These are phyloP conservation scores for Sebastes iracundus DNA, from an alignment of 2,797 vertebrate genomes.

Conservation along the genomic window DNA sequence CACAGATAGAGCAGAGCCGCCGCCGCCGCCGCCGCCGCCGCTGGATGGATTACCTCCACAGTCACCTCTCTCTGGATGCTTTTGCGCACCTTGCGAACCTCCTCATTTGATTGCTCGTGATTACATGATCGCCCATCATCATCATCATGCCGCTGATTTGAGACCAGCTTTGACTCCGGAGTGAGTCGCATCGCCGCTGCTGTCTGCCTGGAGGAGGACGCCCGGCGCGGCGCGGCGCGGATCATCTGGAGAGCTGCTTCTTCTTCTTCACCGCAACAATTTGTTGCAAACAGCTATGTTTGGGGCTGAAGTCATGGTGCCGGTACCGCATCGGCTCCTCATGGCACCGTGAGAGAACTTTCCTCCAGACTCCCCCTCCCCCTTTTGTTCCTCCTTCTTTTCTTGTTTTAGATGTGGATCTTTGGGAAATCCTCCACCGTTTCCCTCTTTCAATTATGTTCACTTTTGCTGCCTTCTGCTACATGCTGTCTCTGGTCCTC, in stretches of 20 bases:
- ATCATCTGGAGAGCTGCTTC: slow-evolving; percentile 14
- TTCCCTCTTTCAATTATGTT: slow-evolving; percentile 80
- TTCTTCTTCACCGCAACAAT: slow-evolving; percentile 46
- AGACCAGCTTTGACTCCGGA: slow-evolving; percentile 36
- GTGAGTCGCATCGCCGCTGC: slow-evolving; percentile 25
- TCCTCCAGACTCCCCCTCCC: background rate
- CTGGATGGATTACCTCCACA: slow-evolving; percentile 59
- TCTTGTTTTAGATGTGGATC: slow-evolving; percentile 62
- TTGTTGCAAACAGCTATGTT: slow-evolving; percentile 58
- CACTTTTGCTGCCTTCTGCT: slow-evolving; percentile 88
- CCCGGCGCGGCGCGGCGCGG: background rate
- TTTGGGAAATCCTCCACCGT: slow-evolving; percentile 62
- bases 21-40: slow-evolving; percentile 32
- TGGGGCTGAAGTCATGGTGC: slow-evolving; percentile 64
- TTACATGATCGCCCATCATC: background rate
- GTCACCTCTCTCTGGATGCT: slow-evolving; percentile 24
- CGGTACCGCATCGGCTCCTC: slow-evolving; percentile 39
- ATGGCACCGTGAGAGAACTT: slow-evolving; percentile 73
- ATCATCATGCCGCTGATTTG: slow-evolving; percentile 31
- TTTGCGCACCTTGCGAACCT: slow-evolving; percentile 26
- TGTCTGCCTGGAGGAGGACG: slow-evolving; percentile 7
- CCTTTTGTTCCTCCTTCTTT: background rate
- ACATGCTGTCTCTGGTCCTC: slow-evolving; percentile 87
- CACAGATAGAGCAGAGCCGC: slow-evolving; percentile 11
- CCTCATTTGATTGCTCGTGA: background rate